Percentiles rank a stretch among this genome's conserved stretches.
Conservation (phyloP, 2,888 invertebrate species). For the Scrobipalpa atriplicella region DNA sequence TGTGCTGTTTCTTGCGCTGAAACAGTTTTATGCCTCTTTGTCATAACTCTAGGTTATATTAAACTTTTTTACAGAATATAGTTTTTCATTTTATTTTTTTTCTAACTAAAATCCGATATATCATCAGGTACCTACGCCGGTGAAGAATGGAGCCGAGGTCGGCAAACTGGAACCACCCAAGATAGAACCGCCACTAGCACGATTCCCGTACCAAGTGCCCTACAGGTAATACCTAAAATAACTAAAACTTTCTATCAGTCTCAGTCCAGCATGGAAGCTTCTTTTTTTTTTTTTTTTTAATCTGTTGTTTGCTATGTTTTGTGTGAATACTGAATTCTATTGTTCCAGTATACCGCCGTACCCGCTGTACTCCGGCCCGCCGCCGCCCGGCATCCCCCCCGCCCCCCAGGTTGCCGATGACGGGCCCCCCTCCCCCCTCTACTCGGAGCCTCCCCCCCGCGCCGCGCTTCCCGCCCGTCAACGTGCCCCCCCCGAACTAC, state of each 20-base stretch:
- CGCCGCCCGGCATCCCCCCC: conserved; percentile 58
- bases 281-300: too few species aligned
- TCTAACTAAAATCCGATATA: too few species aligned
- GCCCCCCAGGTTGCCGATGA: conserved; percentile 68
- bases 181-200: conserved; percentile 56
- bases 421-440: conserved; percentile 60
- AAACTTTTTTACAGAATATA: too few species aligned
- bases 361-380: conserved; percentile 66
- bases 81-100: too few species aligned
- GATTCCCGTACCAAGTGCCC: conserved; percentile 52
- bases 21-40: too few species aligned
- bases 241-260: too few species aligned
- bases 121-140: conserved; percentile 60
- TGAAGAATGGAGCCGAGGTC: conserved; percentile 69
- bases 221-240: not conserved
- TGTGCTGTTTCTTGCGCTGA: too few species aligned
- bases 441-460: conserved; percentile 69
- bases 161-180: conserved; percentile 60
- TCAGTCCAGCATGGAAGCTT: too few species aligned
- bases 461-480: conserved; percentile 57
- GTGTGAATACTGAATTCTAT: too few species aligned
- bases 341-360: conserved; percentile 61
- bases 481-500: conserved; percentile 72
- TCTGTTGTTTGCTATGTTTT: too few species aligned
- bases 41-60: too few species aligned